Evolutionary conservation across 2,113 vertebrate species (phyloP).

Genomic region (Barnardius zonarius): DNA sequence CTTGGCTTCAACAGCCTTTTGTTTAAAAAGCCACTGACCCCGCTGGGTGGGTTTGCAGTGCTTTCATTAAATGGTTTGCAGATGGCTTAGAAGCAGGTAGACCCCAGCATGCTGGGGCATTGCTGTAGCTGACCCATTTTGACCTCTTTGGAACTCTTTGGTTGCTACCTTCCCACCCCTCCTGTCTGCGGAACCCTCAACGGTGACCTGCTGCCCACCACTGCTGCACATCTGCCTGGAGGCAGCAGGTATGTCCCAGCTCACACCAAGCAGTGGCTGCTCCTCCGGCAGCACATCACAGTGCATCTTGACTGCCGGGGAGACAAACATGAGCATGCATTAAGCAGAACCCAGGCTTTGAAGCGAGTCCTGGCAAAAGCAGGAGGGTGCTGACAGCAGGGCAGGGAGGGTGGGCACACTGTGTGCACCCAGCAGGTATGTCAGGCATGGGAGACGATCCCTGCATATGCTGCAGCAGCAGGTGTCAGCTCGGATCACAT

Average conservation of each 20-base stretch:
- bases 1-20: not conserved
- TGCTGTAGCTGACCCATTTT: not conserved
- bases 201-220: not conserved
- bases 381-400: not conserved
- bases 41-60: not conserved
- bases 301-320: not conserved
- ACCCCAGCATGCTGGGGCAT: too few relatives aligned
- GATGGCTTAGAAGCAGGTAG: not conserved
- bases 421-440: not conserved
- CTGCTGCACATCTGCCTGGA: not conserved
- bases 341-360: not conserved
- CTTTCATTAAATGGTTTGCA: not conserved
- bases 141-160: not conserved
- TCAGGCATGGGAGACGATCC: not conserved
- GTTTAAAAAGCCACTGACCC: not conserved
- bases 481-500: not conserved
- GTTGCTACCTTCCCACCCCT: accelerated
- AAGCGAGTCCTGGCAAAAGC: not conserved
- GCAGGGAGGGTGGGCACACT: not conserved
- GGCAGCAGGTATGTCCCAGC: not conserved
- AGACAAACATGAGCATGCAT: not conserved
- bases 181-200: accelerated
- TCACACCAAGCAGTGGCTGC: not conserved
- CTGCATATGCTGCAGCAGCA: not conserved
- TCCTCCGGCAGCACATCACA: not conserved